Evolutionary conservation across 2,797 vertebrate genomes (phyloP), one percentile per base, ranked within the genome.

Genomic region (Borostomias antarcticus): DNA sequence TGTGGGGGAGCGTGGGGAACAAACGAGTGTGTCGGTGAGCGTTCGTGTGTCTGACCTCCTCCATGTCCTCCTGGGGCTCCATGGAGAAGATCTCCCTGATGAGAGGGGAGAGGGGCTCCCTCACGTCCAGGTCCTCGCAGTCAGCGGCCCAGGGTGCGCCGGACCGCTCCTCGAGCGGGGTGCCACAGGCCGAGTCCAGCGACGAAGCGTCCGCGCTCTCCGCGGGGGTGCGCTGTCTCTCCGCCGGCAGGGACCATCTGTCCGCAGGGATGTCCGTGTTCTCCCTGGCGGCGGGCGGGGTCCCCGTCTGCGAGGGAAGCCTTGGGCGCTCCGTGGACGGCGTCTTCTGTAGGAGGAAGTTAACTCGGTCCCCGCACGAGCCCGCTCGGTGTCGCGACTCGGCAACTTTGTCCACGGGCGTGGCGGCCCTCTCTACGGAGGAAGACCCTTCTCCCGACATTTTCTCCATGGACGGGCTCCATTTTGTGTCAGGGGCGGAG

Each of bases 151-250:
- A 91, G 26, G 58, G 30, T 52, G 73, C 3, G 51, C 21, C 69
- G 25, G 30, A 45, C 29, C 5, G 79, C 10, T 93, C 90, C 45
- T 90, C 90, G 7, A 11, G 76, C 19, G 75, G 72, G 28, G 78
- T 73, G 15, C 57, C 81, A 54, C 76, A 59, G 25, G 63, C 11
- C 1, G 85, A 88, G 33, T 84, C 85, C 0, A n/a, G n/a, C n/a
- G n/a, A n/a, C n/a, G n/a, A n/a, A n/a, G 64, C 66, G 37, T 85
- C 77, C 50, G 54, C 52, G 35, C 28, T 81, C 25, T 89, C 89
- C 21, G 54, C n/a, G 25, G 62, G 67, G 13, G 53, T 23, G 53
- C 51, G 47, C 11, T 5, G 15, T 35, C 15, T 9, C 8, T 87
- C 77, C 1, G 62, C 33, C 0, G 13, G 25, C 47, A 74, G 48